Conservation (phyloP, 2,888 invertebrate species). For the Nymphalis urticae region DNA sequence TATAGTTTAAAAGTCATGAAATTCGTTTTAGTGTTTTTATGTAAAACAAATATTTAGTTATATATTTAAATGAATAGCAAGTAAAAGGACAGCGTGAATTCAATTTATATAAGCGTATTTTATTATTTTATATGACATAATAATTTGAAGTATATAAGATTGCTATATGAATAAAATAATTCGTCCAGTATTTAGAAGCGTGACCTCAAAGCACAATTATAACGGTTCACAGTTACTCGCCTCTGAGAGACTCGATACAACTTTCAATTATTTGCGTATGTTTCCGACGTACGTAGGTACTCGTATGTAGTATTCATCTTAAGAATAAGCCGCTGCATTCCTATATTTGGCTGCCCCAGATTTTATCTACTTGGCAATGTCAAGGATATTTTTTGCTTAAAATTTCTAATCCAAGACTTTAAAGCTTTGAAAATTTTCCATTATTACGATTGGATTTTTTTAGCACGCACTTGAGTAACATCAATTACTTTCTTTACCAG, state of each 20-base stretch:
- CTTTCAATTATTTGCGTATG: conserved; percentile 40
- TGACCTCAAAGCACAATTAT: conserved; percentile 41
- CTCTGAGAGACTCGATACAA: conserved; percentile 32
- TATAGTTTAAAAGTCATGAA: conserved; percentile 10
- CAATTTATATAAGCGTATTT: background rate
- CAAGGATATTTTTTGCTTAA: conserved; percentile 26
- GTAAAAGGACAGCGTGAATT: no score
- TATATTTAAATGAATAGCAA: no score
- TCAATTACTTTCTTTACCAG: no score
- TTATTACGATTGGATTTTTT: background rate
- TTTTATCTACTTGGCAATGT: conserved; percentile 25
- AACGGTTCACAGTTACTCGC: conserved; percentile 40
- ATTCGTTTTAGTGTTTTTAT: background rate
- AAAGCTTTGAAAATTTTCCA: background rate
- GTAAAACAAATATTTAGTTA: background rate
- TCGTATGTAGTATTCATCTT: conserved; percentile 20
- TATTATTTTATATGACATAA: background rate
- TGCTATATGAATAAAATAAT: background rate
- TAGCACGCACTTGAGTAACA: no score
- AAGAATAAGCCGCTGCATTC: conserved; percentile 15
- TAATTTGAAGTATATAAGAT: background rate
- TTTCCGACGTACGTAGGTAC: conserved; percentile 6
- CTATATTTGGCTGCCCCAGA: conserved; percentile 27
- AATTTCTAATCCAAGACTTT: background rate
- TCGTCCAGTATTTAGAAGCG: conserved; percentile 13